Evolutionary conservation across 2,797 vertebrate species (phyloP).

Genomic region (Hydrolagus colliei): DNA sequence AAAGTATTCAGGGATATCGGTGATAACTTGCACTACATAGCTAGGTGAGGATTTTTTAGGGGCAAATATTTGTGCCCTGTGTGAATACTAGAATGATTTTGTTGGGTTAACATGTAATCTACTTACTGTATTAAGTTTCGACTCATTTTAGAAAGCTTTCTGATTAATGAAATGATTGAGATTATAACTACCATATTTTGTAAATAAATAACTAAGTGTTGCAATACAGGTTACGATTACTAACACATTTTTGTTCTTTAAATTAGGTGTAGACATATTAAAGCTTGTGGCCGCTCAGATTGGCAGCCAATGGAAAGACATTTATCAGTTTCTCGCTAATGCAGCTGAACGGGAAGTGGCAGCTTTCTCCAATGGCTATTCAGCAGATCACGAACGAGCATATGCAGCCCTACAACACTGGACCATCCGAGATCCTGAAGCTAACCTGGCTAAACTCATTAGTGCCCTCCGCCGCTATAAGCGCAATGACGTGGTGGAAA

Average conservation of each 20-base stretch:
- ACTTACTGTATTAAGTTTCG: no score
- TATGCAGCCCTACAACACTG: slow-evolving; percentile 91
- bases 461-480: slow-evolving; percentile 83
- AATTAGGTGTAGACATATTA: slow-evolving; percentile 83
- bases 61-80: no score
- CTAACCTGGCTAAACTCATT: slow-evolving; percentile 90
- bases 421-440: slow-evolving; percentile 84
- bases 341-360: slow-evolving; percentile 83
- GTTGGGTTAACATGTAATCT: no score
- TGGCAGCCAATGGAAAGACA: slow-evolving; percentile 88
- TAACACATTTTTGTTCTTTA: slow-evolving; percentile 31
- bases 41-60: no score
- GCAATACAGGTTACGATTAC: no score
- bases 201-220: no score
- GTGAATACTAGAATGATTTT: no score
- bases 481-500: slow-evolving; percentile 89
- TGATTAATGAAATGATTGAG: no score
- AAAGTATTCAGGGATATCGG: no score
- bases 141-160: no score
- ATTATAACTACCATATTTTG: no score
- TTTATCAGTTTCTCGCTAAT: slow-evolving; percentile 85
- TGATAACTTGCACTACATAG: no score
- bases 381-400: slow-evolving; percentile 77
- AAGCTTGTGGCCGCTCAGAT: slow-evolving; percentile 87
- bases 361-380: slow-evolving; percentile 80